phyloP scores from a whole-genome alignment of 2,888 invertebrate genomes.

The Dryobotodes eremita region DNA sequence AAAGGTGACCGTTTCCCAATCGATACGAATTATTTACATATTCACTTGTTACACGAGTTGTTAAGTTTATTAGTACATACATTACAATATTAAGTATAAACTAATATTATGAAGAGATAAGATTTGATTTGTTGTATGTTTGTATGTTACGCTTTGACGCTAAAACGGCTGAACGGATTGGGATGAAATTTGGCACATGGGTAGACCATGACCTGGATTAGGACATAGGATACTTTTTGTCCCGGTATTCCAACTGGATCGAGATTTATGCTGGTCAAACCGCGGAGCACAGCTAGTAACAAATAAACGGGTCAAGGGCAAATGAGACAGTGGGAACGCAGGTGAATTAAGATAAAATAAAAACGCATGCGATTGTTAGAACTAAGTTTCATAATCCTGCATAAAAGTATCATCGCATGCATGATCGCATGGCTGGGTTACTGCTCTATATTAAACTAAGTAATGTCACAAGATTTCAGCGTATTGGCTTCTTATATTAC shows the following conservation, averaged over 20 bases:
- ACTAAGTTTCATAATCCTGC: background rate
- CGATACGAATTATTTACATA: slow-evolving; percentile 28
- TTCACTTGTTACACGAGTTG: background rate
- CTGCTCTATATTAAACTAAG: background rate
- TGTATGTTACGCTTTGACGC: too few relatives aligned
- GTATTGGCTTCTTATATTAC: too few relatives aligned
- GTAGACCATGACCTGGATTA: too few relatives aligned
- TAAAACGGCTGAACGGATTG: too few relatives aligned
- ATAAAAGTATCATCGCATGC: too few relatives aligned
- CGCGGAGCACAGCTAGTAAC: background rate
- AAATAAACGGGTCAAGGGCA: slow-evolving; percentile 13
- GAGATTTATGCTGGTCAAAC: too few relatives aligned
- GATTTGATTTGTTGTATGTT: too few relatives aligned
- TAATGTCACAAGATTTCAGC: background rate
- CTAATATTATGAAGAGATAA: too few relatives aligned
- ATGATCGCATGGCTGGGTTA: too few relatives aligned
- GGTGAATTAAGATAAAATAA: background rate
- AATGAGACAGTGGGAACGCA: background rate
- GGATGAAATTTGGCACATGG: too few relatives aligned
- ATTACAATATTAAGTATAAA: background rate
- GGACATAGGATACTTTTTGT: too few relatives aligned
- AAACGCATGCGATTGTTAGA: background rate
- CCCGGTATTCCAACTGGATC: too few relatives aligned
- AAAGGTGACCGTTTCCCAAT: slow-evolving; percentile 24
- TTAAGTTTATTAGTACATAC: background rate